Evolutionary conservation across 2,797 vertebrate genomes (phyloP).

Genomic region (Austrolebias charrua): DNA sequence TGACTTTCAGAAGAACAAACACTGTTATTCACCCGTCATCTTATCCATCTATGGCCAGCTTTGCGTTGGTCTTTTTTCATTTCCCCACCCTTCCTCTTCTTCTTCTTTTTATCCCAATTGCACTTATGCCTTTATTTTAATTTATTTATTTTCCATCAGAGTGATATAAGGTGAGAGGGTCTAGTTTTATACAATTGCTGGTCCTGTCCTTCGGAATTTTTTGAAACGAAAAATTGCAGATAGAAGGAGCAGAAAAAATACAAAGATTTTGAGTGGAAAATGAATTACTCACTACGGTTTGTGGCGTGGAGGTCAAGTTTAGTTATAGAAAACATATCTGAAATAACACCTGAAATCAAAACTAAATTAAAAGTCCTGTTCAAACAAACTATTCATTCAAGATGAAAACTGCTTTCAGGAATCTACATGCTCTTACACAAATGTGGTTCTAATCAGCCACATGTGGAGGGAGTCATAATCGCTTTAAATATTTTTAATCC

Average conservation of each 20-base stretch:
- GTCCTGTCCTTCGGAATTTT: conserved; percentile 34
- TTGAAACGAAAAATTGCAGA: conserved; percentile 32
- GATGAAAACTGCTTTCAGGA: conserved; percentile 48
- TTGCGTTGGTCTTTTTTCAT: conserved; percentile 51
- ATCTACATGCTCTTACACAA: conserved; percentile 26
- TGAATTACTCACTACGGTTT: conserved; percentile 40
- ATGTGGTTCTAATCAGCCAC: conserved; percentile 41
- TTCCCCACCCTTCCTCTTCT: conserved; percentile 19
- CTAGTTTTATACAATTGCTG: conserved; percentile 33
- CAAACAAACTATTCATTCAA: conserved; percentile 47
- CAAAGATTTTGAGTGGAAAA: conserved; percentile 12
- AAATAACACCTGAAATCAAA: conserved; percentile 45
- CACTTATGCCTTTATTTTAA: neutral
- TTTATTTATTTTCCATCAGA: conserved; percentile 23
- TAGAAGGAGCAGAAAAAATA: conserved; percentile 10
- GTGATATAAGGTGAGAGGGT: conserved; percentile 42
- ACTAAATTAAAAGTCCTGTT: conserved; percentile 35
- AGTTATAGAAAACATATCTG: conserved; percentile 44
- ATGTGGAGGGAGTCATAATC: conserved; percentile 32
- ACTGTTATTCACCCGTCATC: conserved; percentile 39
- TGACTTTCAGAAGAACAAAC: conserved; percentile 41
- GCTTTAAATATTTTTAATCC: neutral
- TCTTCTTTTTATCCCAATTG: conserved; percentile 2
- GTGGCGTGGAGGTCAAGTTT: conserved; percentile 52
- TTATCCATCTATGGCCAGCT: conserved; percentile 41